phyloP scores from a whole-genome alignment of 2,888 invertebrate species.

The Hipparchia sbordonii region DNA sequence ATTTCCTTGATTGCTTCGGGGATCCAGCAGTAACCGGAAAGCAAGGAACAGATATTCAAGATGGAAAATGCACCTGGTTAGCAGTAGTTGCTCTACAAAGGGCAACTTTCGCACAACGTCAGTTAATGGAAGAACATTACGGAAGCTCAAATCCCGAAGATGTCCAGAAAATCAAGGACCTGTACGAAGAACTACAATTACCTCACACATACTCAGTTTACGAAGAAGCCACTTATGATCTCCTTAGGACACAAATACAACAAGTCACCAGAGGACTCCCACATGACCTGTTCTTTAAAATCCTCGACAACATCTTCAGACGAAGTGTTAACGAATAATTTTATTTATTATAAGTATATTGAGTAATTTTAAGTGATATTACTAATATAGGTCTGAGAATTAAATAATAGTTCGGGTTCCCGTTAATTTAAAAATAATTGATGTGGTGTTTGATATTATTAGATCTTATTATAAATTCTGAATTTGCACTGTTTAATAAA shows the following conservation, averaged over 20 bases:
- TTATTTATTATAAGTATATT: not conserved
- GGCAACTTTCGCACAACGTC: slow-evolving; percentile 86
- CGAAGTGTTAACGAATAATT: slow-evolving; percentile 44
- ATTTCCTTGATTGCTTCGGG: slow-evolving; percentile 96
- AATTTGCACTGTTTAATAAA: not conserved
- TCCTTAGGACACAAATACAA: slow-evolving; percentile 91
- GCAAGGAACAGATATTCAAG: slow-evolving; percentile 94
- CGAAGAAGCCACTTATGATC: slow-evolving; percentile 92
- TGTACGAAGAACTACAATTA: slow-evolving; percentile 90
- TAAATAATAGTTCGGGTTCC: not conserved
- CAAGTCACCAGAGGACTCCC: slow-evolving; percentile 92
- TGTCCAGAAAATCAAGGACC: slow-evolving; percentile 86
- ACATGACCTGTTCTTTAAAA: slow-evolving; percentile 91
- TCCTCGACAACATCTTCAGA: slow-evolving; percentile 91
- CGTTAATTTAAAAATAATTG: not conserved
- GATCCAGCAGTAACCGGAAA: slow-evolving; percentile 94
- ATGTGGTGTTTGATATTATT: not conserved
- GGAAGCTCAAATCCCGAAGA: slow-evolving; percentile 86
- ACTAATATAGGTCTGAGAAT: slow-evolving; percentile 19
- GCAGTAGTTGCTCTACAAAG: slow-evolving; percentile 94
- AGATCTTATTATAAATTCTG: not conserved
- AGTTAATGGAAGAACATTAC: slow-evolving; percentile 90
- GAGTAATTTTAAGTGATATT: slow-evolving; percentile 16
- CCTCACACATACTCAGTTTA: slow-evolving; percentile 90
- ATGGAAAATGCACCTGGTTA: slow-evolving; percentile 98